phyloP scores from a whole-genome alignment of 2,797 vertebrate species.

The Malurus leucopterus region DNA sequence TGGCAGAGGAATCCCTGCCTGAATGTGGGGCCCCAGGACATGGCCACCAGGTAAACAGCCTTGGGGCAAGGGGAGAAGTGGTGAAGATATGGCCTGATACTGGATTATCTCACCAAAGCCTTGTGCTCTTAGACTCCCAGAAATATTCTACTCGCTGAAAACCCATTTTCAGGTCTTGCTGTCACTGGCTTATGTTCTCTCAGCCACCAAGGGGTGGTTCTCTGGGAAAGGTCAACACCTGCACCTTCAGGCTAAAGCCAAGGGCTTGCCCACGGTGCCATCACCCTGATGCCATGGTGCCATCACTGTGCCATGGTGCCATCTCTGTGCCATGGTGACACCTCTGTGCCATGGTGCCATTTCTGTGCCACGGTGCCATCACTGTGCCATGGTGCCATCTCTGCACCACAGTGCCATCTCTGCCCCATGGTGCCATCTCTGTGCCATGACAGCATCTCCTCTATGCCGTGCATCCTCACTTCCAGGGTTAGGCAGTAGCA shows the following conservation, averaged over 20 bases:
- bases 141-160: neutral
- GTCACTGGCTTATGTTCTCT: accelerated
- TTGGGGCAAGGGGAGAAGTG: accelerated
- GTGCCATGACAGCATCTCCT: neutral
- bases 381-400: accelerated
- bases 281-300: too few relatives aligned
- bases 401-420: too few relatives aligned
- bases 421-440: too few relatives aligned
- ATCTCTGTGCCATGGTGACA: too few relatives aligned
- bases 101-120: neutral
- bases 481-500: accelerated
- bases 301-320: too few relatives aligned
- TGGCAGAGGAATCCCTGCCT: accelerated
- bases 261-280: accelerated
- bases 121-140: neutral
- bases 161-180: neutral
- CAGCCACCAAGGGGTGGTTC: neutral
- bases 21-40: accelerated
- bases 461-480: accelerated
- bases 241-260: neutral
- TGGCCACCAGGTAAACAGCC: accelerated
- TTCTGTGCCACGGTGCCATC: accelerated
- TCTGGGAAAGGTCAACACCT: neutral
- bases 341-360: too few relatives aligned
- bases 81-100: accelerated